Conservation (phyloP, 2,113 vertebrate genomes). For the Phoxinus phoxinus region DNA sequence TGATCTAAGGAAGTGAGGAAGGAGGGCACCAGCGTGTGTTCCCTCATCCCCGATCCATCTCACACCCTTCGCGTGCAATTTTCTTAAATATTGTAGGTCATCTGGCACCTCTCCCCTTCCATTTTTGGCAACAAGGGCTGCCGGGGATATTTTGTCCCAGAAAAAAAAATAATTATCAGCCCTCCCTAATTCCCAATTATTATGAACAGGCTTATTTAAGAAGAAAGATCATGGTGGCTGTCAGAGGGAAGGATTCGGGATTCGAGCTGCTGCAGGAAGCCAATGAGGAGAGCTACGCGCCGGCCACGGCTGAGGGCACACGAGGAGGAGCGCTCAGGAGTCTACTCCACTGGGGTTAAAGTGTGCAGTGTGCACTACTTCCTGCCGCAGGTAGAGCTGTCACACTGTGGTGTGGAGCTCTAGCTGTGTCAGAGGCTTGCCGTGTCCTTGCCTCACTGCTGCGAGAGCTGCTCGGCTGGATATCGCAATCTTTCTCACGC, state of each 20-base stretch:
- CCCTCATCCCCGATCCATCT: slow-evolving; percentile 35
- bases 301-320: slow-evolving; percentile 13
- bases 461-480: slow-evolving; percentile 56
- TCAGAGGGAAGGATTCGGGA: background rate
- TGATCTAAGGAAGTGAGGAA: slow-evolving; percentile 65
- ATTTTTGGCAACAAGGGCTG: slow-evolving; percentile 77
- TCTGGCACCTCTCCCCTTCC: slow-evolving; percentile 69
- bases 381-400: slow-evolving; percentile 76
- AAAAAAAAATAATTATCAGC: slow-evolving; percentile 81
- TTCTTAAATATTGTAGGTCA: slow-evolving; percentile 77
- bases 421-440: slow-evolving; percentile 36
- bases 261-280: slow-evolving; percentile 4
- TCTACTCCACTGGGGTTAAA: slow-evolving; percentile 69
- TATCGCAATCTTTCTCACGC: slow-evolving; percentile 32
- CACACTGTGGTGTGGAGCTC: slow-evolving; percentile 58
- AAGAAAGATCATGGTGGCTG: slow-evolving; percentile 68
- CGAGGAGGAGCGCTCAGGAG: slow-evolving; percentile 44
- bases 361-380: slow-evolving; percentile 65
- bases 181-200: slow-evolving; percentile 81
- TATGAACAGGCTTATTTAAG: slow-evolving; percentile 80
- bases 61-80: slow-evolving; percentile 55
- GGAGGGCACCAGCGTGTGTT: slow-evolving; percentile 63
- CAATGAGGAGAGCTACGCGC: background rate
- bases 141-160: slow-evolving; percentile 80
- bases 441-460: slow-evolving; percentile 55